Evolutionary conservation across 2,888 invertebrate genomes (phyloP).

Genomic region (Lypha dubia): DNA sequence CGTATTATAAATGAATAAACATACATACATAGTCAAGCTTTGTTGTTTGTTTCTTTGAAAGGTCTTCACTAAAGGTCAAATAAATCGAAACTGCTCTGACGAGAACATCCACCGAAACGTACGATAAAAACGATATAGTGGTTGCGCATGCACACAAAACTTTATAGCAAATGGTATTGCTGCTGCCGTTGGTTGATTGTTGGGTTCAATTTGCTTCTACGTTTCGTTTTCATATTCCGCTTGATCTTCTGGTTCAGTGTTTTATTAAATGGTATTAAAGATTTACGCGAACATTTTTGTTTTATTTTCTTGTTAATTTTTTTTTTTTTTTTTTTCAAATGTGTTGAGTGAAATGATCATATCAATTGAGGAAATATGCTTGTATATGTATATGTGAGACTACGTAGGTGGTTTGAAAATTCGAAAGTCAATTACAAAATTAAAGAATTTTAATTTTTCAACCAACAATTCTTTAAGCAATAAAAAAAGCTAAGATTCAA

Average conservation of each 20-base stretch:
- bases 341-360: slow-evolving; percentile 54
- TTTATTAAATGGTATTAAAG: slow-evolving; percentile 68
- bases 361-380: slow-evolving; percentile 45
- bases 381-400: background rate
- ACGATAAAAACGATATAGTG: slow-evolving; percentile 26
- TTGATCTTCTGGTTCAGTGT: slow-evolving; percentile 56
- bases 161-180: slow-evolving; percentile 22
- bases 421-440: background rate
- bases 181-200: slow-evolving; percentile 45
- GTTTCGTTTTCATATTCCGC: slow-evolving; percentile 36
- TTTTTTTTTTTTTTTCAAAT: slow-evolving; percentile 30
- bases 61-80: slow-evolving; percentile 72
- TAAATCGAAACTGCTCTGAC: slow-evolving; percentile 63
- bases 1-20: slow-evolving; percentile 43
- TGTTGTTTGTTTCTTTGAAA: slow-evolving; percentile 63
- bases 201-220: slow-evolving; percentile 32
- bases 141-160: slow-evolving; percentile 52
- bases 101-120: slow-evolving; percentile 23
- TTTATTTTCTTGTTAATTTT: background rate
- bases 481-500: too few relatives aligned
- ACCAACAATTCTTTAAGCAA: too few relatives aligned
- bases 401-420: slow-evolving; percentile 43
- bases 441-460: background rate
- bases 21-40: slow-evolving; percentile 34
- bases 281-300: slow-evolving; percentile 64